A percentile compares a stretch with the other conserved stretches of the same genome.
phyloP scores from a whole-genome alignment of 2,113 vertebrate genomes.

The Podarcis cretensis region DNA sequence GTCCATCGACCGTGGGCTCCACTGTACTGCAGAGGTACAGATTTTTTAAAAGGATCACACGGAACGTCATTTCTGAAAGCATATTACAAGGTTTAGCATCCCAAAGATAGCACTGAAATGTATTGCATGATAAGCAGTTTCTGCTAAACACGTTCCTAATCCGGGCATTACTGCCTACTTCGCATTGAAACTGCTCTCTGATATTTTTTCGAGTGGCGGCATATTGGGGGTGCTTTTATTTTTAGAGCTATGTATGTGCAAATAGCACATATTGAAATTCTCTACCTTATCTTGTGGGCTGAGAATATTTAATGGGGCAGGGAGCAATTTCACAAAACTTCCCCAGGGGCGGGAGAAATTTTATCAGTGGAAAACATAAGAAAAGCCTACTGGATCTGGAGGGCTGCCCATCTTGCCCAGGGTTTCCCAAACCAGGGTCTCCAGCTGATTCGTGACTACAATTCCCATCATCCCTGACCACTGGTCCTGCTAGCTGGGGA shows the following conservation, averaged over 20 bases:
- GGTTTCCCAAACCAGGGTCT: too few species aligned
- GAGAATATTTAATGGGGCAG: too few species aligned
- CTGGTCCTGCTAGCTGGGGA: too few species aligned
- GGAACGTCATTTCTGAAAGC: background rate
- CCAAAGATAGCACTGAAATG: background rate
- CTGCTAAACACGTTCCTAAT: background rate
- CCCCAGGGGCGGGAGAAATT: background rate
- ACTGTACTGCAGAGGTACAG: background rate
- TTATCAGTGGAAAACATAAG: too few species aligned
- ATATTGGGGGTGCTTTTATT: background rate
- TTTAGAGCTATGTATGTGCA: background rate
- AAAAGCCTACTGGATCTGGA: too few species aligned
- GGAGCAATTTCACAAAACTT: background rate
- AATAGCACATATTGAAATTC: background rate
- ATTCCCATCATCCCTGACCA: too few species aligned
- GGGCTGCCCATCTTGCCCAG: too few species aligned
- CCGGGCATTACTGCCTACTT: background rate
- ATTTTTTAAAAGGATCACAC: background rate
- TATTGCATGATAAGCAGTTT: conserved; percentile 2
- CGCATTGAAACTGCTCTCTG: background rate
- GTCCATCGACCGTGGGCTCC: background rate
- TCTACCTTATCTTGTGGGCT: background rate
- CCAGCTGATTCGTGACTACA: too few species aligned
- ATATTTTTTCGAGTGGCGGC: background rate
- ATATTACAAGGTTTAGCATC: background rate